Evolutionary conservation across 2,113 vertebrate genomes (phyloP).

Genomic region (mouse (Mus musculus)): GRCm39 chr1:84447501-84448000

Average conservation of each 20-base stretch:
- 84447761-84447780: too few relatives aligned
- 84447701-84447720: too few relatives aligned
- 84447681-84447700: too few relatives aligned
- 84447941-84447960: conserved; percentile 20
- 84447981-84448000: background rate
- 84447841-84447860: background rate
- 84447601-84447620: too few relatives aligned
- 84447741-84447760: too few relatives aligned
- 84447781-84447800: too few relatives aligned
- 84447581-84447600: too few relatives aligned
- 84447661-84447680: too few relatives aligned
- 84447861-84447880: background rate
- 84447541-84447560: conserved; percentile 40
- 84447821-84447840: background rate
- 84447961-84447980: background rate
- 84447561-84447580: background rate
- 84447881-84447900: conserved; percentile 2
- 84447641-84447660: too few relatives aligned
- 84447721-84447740: too few relatives aligned
- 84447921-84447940: conserved; percentile 1
- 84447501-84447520: background rate
- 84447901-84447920: conserved; percentile 44
- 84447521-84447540: background rate
- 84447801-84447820: too few relatives aligned
- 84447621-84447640: too few relatives aligned